Percentiles rank a stretch among this genome's conserved stretches.
phyloP scores from a whole-genome alignment of 1,140 invertebrate species.

The Scaptomyza montana region DNA sequence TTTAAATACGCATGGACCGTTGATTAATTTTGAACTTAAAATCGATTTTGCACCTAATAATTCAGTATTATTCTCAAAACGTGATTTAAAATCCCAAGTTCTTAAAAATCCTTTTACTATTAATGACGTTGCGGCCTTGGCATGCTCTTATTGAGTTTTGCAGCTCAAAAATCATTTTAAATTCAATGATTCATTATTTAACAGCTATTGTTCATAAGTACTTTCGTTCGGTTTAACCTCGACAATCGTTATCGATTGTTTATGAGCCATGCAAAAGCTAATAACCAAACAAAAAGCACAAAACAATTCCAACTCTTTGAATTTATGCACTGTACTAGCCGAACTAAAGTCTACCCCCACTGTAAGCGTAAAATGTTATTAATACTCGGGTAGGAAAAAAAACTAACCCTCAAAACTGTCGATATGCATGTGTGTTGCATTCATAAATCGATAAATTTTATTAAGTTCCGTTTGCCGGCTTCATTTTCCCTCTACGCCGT shows the following conservation, averaged over 20 bases:
- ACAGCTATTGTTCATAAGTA: conserved; percentile 13
- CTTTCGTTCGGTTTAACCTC: conserved; percentile 48
- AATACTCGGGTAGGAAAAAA: conserved; percentile 22
- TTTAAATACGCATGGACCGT: no score
- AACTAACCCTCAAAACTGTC: conserved; percentile 21
- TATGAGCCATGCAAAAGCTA: conserved; percentile 62
- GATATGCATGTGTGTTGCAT: conserved; percentile 16
- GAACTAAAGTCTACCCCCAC: conserved; percentile 10
- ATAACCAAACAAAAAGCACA: conserved; percentile 24
- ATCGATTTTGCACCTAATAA: no score
- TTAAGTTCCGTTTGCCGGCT: conserved; percentile 62
- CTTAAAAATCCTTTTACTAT: no score
- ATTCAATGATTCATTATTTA: conserved; percentile 31
- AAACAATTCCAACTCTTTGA: conserved; percentile 36
- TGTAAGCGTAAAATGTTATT: conserved; percentile 56
- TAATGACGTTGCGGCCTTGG: background rate
- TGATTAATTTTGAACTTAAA: no score
- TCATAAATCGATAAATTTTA: conserved; percentile 75
- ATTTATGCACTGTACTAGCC: conserved; percentile 45
- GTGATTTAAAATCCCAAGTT: no score
- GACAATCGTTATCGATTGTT: conserved; percentile 65
- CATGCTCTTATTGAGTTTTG: background rate
- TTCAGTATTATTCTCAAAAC: no score
- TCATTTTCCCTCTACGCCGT: background rate
- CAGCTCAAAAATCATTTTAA: background rate